Conservation (phyloP, 2,888 invertebrate species). For the Drosophila paranaensis region DNA sequence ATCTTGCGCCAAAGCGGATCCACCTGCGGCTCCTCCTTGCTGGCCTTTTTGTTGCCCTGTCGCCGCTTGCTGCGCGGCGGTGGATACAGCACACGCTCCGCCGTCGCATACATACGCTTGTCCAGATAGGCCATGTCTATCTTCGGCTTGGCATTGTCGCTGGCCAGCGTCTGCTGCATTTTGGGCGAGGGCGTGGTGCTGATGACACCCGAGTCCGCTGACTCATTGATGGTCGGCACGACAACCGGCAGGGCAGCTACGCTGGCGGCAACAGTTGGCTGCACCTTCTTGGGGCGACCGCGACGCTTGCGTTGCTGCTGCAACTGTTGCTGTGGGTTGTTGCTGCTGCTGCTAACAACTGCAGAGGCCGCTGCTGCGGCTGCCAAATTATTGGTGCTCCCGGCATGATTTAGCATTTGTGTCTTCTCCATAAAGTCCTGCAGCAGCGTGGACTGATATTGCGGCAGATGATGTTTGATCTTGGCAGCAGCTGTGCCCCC, state of each 20-base stretch:
- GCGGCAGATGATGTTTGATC: constrained; percentile 85
- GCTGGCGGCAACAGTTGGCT: constrained; percentile 17
- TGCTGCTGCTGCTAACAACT: constrained; percentile 18
- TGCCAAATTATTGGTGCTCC: constrained; percentile 61
- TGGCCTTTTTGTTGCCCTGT: constrained; percentile 86
- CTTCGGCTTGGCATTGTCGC: constrained; percentile 76
- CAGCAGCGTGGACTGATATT: constrained; percentile 90
- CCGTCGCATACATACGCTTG: constrained; percentile 89
- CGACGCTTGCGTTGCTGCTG: constrained; percentile 79
- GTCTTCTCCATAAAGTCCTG: constrained; percentile 94
- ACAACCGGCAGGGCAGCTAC: constrained; percentile 1
- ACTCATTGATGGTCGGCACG: constrained; percentile 86
- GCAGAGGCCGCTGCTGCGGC: constrained; percentile 53
- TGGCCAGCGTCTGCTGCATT: constrained; percentile 85
- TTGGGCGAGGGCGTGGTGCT: constrained; percentile 89
- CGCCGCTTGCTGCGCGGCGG: constrained; percentile 91
- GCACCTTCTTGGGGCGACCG: constrained; percentile 82
- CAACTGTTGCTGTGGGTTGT: constrained; percentile 45
- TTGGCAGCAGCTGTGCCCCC: constrained; percentile 40
- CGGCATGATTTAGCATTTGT: constrained; percentile 87
- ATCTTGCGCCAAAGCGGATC: constrained; percentile 89
- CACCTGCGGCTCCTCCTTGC: constrained; percentile 86
- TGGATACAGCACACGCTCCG: constrained; percentile 91
- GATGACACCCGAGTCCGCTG: constrained; percentile 92
- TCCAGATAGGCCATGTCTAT: constrained; percentile 86